Conservation (phyloP, 2,797 vertebrate genomes). For the Oreochromis mossambicus region DNA sequence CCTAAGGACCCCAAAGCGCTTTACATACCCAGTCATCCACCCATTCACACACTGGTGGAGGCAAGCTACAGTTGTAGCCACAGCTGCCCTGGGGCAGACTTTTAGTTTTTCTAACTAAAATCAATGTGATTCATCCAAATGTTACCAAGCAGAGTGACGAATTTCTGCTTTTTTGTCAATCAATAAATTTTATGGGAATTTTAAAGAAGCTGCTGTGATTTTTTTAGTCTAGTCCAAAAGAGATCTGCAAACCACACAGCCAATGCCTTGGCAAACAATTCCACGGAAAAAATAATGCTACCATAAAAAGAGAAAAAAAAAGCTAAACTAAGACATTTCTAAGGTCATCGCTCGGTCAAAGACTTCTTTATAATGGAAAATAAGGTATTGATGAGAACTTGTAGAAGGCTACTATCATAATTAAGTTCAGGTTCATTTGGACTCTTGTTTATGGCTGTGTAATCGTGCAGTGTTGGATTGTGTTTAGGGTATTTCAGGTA, state of each 20-base stretch:
- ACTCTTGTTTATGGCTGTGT: neutral
- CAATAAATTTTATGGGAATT: neutral
- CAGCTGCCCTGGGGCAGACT: too few species aligned
- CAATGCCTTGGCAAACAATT: neutral
- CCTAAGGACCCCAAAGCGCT: too few species aligned
- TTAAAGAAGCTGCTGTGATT: neutral
- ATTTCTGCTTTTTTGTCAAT: neutral
- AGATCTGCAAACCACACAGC: neutral
- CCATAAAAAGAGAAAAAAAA: neutral
- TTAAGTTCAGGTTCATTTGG: neutral
- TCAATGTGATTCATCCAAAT: neutral
- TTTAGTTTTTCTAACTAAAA: neutral
- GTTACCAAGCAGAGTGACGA: neutral
- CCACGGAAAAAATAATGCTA: neutral
- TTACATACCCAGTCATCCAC: too few species aligned
- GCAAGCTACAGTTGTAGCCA: too few species aligned
- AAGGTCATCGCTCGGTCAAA: neutral
- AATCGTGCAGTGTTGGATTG: neutral
- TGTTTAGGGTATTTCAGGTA: conserved; percentile 13
- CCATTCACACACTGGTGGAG: too few species aligned
- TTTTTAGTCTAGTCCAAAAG: neutral
- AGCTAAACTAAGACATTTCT: neutral
- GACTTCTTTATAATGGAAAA: neutral
- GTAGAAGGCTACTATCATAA: neutral
- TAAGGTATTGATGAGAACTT: neutral